Conservation (phyloP, 2,113 vertebrate genomes). For the Sinosuthora webbiana region DNA sequence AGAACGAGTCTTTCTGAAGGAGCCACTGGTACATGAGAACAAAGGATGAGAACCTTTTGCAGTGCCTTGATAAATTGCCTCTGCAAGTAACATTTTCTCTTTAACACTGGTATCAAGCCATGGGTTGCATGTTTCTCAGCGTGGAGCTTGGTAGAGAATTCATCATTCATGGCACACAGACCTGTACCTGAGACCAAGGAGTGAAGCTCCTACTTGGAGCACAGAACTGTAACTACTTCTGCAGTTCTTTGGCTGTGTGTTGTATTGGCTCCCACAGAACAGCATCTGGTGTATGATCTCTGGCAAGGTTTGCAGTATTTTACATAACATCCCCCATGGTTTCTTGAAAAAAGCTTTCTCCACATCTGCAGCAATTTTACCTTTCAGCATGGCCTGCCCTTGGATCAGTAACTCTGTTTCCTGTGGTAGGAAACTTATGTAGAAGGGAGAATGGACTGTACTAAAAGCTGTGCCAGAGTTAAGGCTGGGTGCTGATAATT, state of each 20-base stretch:
- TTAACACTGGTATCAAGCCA: neutral
- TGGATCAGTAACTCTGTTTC: neutral
- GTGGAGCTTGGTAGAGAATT: neutral
- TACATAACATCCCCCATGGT: neutral
- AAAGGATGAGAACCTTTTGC: rapidly evolving
- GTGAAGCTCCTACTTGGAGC: neutral
- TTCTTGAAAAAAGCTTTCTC: neutral
- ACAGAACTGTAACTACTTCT: neutral
- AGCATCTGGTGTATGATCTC: neutral
- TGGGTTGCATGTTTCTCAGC: neutral
- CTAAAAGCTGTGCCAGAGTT: neutral
- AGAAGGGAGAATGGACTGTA: neutral
- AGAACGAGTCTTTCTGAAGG: rapidly evolving
- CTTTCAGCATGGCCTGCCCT: neutral
- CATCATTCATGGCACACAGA: neutral
- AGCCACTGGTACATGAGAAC: rapidly evolving
- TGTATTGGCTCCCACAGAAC: neutral
- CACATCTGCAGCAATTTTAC: neutral
- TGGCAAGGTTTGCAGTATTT: neutral
- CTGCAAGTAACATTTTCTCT: neutral
- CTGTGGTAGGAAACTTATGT: neutral
- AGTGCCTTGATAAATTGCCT: neutral
- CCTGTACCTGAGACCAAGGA: neutral
- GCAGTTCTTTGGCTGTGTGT: neutral
- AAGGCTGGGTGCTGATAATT: neutral